Base-by-base conservation (phyloP, 2,888 invertebrate genomes). In the Hipparchia semele region DNA sequence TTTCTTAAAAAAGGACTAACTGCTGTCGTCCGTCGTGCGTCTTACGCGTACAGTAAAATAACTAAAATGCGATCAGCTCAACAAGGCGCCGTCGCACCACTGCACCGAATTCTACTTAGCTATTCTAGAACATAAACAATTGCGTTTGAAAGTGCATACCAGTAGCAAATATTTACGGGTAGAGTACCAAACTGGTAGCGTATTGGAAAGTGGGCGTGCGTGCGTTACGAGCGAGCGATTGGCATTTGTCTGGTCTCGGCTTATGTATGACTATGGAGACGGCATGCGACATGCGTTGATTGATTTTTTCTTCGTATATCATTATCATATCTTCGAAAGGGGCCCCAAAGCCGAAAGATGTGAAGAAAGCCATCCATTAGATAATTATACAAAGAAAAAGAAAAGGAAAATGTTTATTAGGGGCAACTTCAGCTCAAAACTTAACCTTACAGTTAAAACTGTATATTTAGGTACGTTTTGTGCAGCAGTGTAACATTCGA, bases 201-300 rank as follows among this genome's bases (percentile, higher is more conserved):
- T 77, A 89, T 90, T 91, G 89, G 92, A 93, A 93, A 93, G 92
- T 89, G 81, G 82, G 84, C 82, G 80, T 85, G 83, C 81, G 83
- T 81, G 80, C 85, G 90, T 89, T 87, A 85, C 90, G 86, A 80
- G 79, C 85, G 83, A 89, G 80, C 79, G 91, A 84, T 84, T 86
- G 90, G 90, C 86, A 90, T 88, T 85, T 82, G 82, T 83, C 77
- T 78, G 79, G 83, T 84, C 69, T 59, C 53, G 13, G 65, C 58
- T 70, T 67, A 68, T 73, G 62, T 73, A 75, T 60, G 68, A 64
- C 66, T 56, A 67, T 72, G 59, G 62, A 66, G 51, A 72, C 64
- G 67, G 61, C 72, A 75, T 70, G 61, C 66, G 69, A 69, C 49
- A 39, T 69, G 58, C 54, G 54, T 62, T 61, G 60, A 67, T 71